Conservation (phyloP, 2,888 invertebrate genomes). For the Hirtodrosophila confusa region DNA sequence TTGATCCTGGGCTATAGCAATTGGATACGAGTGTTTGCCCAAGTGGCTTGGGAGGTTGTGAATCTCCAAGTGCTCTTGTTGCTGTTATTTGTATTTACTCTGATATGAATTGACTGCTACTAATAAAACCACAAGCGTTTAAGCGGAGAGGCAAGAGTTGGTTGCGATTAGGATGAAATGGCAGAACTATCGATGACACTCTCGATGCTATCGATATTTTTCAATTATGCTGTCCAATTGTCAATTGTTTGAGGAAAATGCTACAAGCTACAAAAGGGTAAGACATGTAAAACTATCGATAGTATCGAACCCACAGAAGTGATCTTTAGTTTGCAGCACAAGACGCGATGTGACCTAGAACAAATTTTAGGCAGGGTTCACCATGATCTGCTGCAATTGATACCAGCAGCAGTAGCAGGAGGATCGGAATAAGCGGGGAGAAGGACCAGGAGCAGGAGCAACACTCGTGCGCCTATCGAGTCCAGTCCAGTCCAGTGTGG, state of each 20-base stretch:
- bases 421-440: no score
- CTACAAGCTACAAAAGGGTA: no score
- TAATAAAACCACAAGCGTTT: conserved; percentile 66
- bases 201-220: no score
- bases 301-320: no score
- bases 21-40: conserved; percentile 21
- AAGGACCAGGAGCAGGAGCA: not conserved
- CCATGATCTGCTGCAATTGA: conserved; percentile 69
- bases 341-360: conserved; percentile 24
- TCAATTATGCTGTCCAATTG: no score
- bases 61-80: not conserved
- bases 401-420: conserved; percentile 48
- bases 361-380: conserved; percentile 50
- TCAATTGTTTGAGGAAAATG: no score
- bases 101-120: conserved; percentile 76
- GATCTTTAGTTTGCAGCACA: not conserved
- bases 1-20: conserved; percentile 35
- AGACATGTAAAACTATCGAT: no score
- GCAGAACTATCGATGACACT: no score
- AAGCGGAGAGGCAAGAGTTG: not conserved
- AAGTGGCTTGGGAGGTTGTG: conserved; percentile 39
- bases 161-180: no score
- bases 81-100: conserved; percentile 73
- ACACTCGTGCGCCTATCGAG: no score
- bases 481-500: no score